Conservation (phyloP, 2,113 vertebrate species). For the Stegastes partitus region DNA sequence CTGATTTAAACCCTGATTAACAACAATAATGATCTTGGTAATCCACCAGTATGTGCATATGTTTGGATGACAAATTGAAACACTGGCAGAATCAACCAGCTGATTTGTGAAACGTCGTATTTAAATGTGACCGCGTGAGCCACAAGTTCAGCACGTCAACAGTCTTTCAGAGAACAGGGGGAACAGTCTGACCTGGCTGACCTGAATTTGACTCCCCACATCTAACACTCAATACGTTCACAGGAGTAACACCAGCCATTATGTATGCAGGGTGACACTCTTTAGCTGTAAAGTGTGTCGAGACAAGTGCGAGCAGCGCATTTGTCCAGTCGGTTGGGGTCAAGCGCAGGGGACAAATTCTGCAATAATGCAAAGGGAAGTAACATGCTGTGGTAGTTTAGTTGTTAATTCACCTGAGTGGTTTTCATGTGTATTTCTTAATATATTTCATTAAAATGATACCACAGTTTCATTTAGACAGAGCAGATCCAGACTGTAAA, state of each 20-base stretch:
- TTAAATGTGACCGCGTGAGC: not conserved
- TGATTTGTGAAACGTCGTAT: not conserved
- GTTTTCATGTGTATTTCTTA: no score
- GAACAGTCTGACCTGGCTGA: constrained; percentile 42
- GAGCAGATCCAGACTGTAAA: not conserved
- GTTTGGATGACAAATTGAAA: not conserved
- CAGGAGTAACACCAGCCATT: constrained; percentile 57
- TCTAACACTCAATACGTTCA: constrained; percentile 49
- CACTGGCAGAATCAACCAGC: not conserved
- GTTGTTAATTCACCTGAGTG: no score
- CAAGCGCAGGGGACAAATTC: not conserved
- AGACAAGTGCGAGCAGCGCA: constrained; percentile 38
- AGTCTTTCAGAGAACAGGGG: constrained; percentile 21
- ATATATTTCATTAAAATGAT: not conserved
- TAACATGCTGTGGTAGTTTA: no score
- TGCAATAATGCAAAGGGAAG: not conserved
- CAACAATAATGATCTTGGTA: constrained; percentile 13
- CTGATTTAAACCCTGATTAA: constrained; percentile 31
- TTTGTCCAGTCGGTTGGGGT: not conserved
- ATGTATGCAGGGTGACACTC: constrained; percentile 48
- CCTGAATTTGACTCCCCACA: constrained; percentile 63
- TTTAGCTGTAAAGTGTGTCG: constrained; percentile 4
- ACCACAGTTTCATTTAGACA: not conserved
- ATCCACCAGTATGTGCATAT: not conserved
- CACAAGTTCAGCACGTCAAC: constrained; percentile 23